These are phyloP conservation scores for Cynopterus brachyotis DNA, from an alignment of 2,113 vertebrate genomes.

Conservation along the genomic window DNA sequence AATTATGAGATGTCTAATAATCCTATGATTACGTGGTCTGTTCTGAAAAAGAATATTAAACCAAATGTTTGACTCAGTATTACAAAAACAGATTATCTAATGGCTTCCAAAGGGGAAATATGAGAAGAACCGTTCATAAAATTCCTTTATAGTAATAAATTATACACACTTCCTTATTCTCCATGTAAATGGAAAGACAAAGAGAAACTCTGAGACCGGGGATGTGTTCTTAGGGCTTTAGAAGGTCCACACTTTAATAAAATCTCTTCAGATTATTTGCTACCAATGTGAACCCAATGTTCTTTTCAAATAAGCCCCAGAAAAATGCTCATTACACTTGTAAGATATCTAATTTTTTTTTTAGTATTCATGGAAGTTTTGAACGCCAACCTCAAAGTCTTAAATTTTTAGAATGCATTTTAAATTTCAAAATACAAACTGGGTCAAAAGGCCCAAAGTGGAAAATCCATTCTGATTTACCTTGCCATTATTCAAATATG, in stretches of 20 bases:
- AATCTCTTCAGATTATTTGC: constrained; percentile 63
- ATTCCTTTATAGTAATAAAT: constrained; percentile 81
- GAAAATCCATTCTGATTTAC: not conserved
- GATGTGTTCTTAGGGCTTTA: constrained; percentile 67
- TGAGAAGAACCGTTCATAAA: constrained; percentile 82
- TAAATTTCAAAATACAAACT: not conserved
- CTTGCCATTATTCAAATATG: not conserved
- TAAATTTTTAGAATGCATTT: not conserved
- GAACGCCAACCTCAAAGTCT: not conserved
- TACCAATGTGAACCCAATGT: constrained; percentile 41
- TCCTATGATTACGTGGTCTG: constrained; percentile 78
- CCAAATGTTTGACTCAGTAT: constrained; percentile 79
- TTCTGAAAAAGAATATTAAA: constrained; percentile 82
- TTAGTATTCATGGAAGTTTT: not conserved
- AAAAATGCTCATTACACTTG: constrained; percentile 59
- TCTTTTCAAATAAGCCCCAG: constrained; percentile 67
- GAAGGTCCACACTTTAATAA: constrained; percentile 64
- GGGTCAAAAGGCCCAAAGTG: not conserved
- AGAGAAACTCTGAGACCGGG: constrained; percentile 60
- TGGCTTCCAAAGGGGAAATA: constrained; percentile 83
- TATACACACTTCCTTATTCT: constrained; percentile 80
- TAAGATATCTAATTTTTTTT: constrained; percentile 44
- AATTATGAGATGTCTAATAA: constrained; percentile 84
- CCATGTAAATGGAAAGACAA: constrained; percentile 68
- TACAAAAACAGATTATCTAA: constrained; percentile 86